Evolutionary conservation across 2,888 invertebrate genomes (phyloP).

Genomic region (Conistra vaccinii): DNA sequence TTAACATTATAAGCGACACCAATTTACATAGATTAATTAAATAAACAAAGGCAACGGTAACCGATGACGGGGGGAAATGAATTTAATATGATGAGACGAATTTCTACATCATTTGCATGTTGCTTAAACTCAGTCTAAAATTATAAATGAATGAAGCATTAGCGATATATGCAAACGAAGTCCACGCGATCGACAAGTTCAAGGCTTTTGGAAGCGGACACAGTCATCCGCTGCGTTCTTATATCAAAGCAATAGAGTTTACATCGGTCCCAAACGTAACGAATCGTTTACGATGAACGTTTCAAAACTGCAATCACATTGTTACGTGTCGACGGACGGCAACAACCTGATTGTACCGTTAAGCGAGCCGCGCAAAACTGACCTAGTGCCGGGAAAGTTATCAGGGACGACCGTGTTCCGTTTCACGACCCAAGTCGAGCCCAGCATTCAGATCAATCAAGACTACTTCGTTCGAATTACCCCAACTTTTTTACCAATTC

Average conservation of each 20-base stretch:
- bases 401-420: slow-evolving; percentile 85
- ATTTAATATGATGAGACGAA: slow-evolving; percentile 11
- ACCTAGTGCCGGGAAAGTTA: slow-evolving; percentile 90
- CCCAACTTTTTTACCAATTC: slow-evolving; percentile 52
- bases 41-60: slow-evolving; percentile 39
- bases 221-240: slow-evolving; percentile 61
- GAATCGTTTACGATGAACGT: slow-evolving; percentile 79
- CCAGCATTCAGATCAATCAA: slow-evolving; percentile 73
- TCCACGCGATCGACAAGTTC: slow-evolving; percentile 77
- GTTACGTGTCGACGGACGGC: slow-evolving; percentile 87
- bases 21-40: slow-evolving; percentile 62
- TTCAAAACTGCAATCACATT: slow-evolving; percentile 88
- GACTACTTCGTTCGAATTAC: slow-evolving; percentile 64
- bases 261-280: slow-evolving; percentile 70
- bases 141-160: slow-evolving; percentile 29
- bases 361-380: slow-evolving; percentile 88
- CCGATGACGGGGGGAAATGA: background rate
- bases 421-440: slow-evolving; percentile 76
- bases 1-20: slow-evolving; percentile 61
- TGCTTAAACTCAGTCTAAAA: slow-evolving; percentile 20
- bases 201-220: slow-evolving; percentile 72
- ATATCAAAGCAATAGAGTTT: slow-evolving; percentile 72
- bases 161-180: slow-evolving; percentile 62
- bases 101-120: slow-evolving; percentile 23
- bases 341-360: slow-evolving; percentile 90